Evolutionary conservation across 2,113 vertebrate genomes (phyloP).

Genomic region (Indicator indicator): DNA sequence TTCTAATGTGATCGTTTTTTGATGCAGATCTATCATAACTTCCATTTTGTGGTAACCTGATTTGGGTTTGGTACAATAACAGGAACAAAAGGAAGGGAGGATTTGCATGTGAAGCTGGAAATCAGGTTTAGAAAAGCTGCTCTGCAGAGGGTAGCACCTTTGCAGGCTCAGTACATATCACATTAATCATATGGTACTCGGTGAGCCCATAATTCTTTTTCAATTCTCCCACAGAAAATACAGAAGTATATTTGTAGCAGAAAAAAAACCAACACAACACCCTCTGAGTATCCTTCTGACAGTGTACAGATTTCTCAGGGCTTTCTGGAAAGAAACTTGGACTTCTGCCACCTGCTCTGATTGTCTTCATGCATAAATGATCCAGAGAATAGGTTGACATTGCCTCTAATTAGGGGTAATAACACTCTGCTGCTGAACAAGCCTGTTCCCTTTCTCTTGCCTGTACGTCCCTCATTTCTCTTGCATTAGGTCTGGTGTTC

Average conservation of each 20-base stretch:
- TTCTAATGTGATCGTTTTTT: neutral
- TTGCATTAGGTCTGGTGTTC: neutral
- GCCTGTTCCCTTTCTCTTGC: neutral
- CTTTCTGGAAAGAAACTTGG: constrained; percentile 50
- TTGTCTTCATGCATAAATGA: constrained; percentile 62
- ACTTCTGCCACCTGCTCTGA: constrained; percentile 42
- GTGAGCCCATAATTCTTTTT: neutral
- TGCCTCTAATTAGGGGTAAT: constrained; percentile 54
- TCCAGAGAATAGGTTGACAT: constrained; percentile 53
- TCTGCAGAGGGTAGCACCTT: neutral
- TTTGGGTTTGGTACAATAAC: neutral
- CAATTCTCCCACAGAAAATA: constrained; percentile 26
- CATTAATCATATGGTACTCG: constrained; percentile 5
- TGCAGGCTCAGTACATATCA: neutral
- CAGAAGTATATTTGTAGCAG: constrained; percentile 37
- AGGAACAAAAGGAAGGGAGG: constrained; percentile 14
- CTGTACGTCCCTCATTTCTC: neutral
- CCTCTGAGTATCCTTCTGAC: neutral
- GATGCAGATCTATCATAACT: neutral
- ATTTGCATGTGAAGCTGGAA: constrained; percentile 46
- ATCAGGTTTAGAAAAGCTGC: neutral
- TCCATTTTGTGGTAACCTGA: neutral
- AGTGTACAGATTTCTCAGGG: constrained; percentile 14
- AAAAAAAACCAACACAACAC: neutral
- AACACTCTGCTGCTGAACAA: constrained; percentile 27